Evolutionary conservation across 2,888 invertebrate genomes (phyloP).

Genomic region (Dascillus cervinus): DNA sequence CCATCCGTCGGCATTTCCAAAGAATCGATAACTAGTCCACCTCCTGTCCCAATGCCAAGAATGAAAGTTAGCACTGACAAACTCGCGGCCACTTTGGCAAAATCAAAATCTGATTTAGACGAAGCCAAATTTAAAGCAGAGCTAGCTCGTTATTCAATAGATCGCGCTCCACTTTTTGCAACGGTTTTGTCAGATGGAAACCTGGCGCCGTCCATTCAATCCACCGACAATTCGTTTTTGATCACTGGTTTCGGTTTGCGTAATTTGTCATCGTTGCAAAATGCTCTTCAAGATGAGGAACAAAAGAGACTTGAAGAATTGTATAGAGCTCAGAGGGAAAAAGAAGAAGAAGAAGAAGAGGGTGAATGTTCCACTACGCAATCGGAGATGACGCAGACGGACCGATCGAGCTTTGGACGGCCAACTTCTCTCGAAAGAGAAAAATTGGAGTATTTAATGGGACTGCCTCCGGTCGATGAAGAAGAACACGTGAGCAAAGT

Average conservation of each 20-base stretch:
- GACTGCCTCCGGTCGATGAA: slow-evolving; percentile 17
- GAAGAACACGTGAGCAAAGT: slow-evolving; percentile 9
- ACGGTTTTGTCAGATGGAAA: too few relatives aligned
- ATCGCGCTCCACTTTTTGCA: too few relatives aligned
- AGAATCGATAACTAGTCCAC: too few relatives aligned
- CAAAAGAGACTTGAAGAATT: slow-evolving; percentile 5
- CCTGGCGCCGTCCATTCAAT: too few relatives aligned
- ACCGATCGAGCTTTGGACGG: not conserved
- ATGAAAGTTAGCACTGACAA: too few relatives aligned
- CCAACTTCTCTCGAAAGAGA: slow-evolving; percentile 5
- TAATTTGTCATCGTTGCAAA: slow-evolving; percentile 27
- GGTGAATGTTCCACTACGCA: not conserved
- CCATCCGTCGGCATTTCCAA: too few relatives aligned
- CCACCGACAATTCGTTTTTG: too few relatives aligned
- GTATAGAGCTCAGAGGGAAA: slow-evolving; percentile 2
- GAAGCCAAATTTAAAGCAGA: too few relatives aligned
- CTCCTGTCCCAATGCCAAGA: too few relatives aligned
- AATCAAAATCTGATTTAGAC: too few relatives aligned
- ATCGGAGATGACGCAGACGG: not conserved
- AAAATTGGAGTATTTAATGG: slow-evolving; percentile 31
- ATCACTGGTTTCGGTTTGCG: slow-evolving; percentile 31
- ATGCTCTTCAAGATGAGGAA: slow-evolving; percentile 18
- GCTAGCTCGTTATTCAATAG: too few relatives aligned
- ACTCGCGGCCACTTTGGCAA: too few relatives aligned
- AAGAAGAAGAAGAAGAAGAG: not conserved